phyloP scores from a whole-genome alignment of 2,888 invertebrate genomes.

The Stenodema calcarata region DNA sequence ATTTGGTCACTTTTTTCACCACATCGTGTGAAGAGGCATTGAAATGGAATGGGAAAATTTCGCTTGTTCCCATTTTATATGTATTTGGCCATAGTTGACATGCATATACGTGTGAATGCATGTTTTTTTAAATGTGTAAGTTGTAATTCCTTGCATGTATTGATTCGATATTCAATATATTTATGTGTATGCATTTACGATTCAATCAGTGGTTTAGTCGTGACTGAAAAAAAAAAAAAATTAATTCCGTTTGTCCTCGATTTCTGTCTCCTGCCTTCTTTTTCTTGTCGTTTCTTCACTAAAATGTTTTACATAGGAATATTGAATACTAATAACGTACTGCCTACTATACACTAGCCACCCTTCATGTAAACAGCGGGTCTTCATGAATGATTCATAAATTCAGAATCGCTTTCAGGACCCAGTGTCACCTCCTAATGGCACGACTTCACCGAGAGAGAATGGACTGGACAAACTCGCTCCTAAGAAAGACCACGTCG shows the following conservation, averaged over 20 bases:
- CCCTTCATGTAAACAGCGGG: neutral
- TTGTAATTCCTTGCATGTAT: neutral
- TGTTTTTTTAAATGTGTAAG: neutral
- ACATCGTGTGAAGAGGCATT: neutral
- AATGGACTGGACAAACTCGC: slow-evolving; percentile 83
- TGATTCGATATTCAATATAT: neutral
- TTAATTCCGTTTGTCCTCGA: neutral
- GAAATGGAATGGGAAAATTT: neutral
- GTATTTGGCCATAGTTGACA: neutral
- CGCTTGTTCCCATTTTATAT: neutral
- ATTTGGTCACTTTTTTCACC: slow-evolving; percentile 52
- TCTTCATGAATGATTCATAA: slow-evolving; percentile 31
- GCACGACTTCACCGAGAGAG: slow-evolving; percentile 87
- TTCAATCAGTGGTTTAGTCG: neutral
- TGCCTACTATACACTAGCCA: neutral
- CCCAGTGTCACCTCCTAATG: slow-evolving; percentile 75
- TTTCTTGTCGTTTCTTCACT: neutral
- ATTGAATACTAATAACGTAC: neutral
- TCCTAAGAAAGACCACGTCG: slow-evolving; percentile 76
- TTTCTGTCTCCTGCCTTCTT: neutral
- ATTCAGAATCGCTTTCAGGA: slow-evolving; percentile 64
- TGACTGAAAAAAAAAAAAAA: neutral
- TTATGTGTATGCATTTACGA: neutral
- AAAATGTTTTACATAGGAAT: neutral
- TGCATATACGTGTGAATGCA: neutral